Percentiles rank a stretch among this genome's conserved stretches.
phyloP scores from a whole-genome alignment of 2,797 vertebrate species.

The Distichodus sexfasciatus region DNA sequence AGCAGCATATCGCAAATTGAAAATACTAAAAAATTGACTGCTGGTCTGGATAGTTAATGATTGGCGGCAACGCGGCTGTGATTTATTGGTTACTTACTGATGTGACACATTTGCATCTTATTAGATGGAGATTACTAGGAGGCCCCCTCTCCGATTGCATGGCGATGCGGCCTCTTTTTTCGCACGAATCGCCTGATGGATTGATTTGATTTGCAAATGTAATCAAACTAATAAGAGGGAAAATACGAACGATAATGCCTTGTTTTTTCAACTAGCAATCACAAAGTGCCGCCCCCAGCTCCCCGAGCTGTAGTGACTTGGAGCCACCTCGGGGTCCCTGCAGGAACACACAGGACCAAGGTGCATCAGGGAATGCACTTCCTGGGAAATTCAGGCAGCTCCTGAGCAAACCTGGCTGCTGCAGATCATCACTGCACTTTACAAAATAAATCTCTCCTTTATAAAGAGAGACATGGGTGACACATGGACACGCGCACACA shows the following conservation, averaged over 20 bases:
- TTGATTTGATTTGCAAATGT: conserved; percentile 99
- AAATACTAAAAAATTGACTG: conserved; percentile 99
- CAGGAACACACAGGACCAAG: no score
- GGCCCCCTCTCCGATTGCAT: conserved; percentile 87
- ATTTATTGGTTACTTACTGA: conserved; percentile 99
- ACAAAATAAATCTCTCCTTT: conserved; percentile 37
- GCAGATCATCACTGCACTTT: conserved; percentile 20
- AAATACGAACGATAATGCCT: conserved; percentile 94
- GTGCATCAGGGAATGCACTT: conserved; percentile 57
- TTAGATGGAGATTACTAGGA: conserved; percentile 97
- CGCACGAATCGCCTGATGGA: conserved; percentile 91
- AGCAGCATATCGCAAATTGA: conserved; percentile 99
- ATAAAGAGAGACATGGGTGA: conserved; percentile 35
- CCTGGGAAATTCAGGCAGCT: conserved; percentile 7
- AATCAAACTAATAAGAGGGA: conserved; percentile 99
- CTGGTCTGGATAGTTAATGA: conserved; percentile 99
- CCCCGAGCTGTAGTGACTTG: conserved; percentile 74
- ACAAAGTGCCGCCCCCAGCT: conserved; percentile 61
- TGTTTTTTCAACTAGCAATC: conserved; percentile 94
- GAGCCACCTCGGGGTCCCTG: no score
- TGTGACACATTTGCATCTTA: conserved; percentile 98
- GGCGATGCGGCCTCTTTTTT: conserved; percentile 81
- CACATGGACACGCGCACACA: conserved; percentile 17
- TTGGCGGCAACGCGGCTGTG: conserved; percentile 93
- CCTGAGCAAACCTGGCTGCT: not conserved